These are phyloP conservation scores for Semicossyphus pulcher DNA, from an alignment of 2,113 vertebrate species.

Conservation along the genomic window DNA sequence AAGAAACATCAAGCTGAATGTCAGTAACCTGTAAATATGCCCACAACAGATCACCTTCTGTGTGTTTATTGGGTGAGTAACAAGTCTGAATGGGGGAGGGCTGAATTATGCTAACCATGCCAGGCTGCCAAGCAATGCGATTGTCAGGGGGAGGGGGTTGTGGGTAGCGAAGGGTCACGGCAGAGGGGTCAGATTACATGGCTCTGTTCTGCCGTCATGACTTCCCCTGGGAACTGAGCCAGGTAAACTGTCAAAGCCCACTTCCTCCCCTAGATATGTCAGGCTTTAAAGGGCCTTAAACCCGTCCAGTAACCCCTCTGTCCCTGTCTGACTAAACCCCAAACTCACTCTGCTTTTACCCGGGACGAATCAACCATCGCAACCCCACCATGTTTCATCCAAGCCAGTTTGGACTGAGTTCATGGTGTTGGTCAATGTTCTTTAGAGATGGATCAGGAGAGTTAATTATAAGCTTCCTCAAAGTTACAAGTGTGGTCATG, in stretches of 20 bases:
- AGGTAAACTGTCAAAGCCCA: constrained; percentile 76
- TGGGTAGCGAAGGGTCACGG: constrained; percentile 2
- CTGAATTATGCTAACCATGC: constrained; percentile 58
- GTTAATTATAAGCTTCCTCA: no score
- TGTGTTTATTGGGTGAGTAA: no score
- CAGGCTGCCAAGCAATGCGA: constrained; percentile 26
- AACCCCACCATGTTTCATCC: constrained; percentile 14
- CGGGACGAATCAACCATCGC: constrained; percentile 51
- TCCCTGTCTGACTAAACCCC: not conserved
- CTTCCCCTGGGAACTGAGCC: constrained; percentile 58
- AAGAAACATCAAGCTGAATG: not conserved
- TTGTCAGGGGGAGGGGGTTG: not conserved
- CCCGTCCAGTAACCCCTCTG: not conserved
- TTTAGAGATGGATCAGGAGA: no score
- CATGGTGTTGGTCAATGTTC: no score
- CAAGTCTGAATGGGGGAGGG: constrained; percentile 4
- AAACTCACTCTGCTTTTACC: no score
- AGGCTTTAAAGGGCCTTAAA: constrained; percentile 54
- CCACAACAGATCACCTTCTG: not conserved
- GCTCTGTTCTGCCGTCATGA: constrained; percentile 40
- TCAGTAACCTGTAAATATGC: not conserved
- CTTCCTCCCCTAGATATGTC: constrained; percentile 62
- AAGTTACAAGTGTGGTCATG: constrained; percentile 40
- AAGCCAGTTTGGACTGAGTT: no score
- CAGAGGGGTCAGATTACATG: constrained; percentile 59